Base-by-base conservation (phyloP, 2,888 invertebrate species). In the Lasioglossum vierecki region DNA sequence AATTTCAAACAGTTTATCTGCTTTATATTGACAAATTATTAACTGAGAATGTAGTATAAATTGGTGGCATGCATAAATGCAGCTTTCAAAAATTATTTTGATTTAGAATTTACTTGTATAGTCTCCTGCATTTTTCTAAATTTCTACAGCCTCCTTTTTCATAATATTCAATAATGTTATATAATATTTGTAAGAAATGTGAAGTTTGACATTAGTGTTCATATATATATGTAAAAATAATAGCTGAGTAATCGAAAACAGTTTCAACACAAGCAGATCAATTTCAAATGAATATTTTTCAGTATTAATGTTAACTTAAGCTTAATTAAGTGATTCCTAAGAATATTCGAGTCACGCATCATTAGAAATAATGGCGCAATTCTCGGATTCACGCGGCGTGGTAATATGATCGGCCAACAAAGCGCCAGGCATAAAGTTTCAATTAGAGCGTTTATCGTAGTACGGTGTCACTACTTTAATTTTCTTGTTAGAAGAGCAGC, bases 401-500 rank as follows among this genome's bases (percentile, higher is more conserved):
- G 22, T 18, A 35, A 9, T 4, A 13, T 39, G 66, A 22, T 30
- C 30, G 22, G 22, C 39, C 9, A 22, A 22, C 22, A 9, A 22
- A 22, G 8, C n/a, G 70, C n/a, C 70, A 41, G 39, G 11, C 3
- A 46, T 68, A 53, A 39, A 66, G 72, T 73, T 66, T 68, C 66
- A 70, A 80, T 74, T 9, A 26, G 5, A 53, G 22, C 18, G 30
- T 15, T 49, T 57, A 30, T 60, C 57, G 8, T 41, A 15, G 57
- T 71, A 75, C 66, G 26, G 26, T 46, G 57, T 63, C 35, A 44
- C 13, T 30, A 53, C 57, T 74, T 70, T 77, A 73, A 68, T 80
- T 71, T 71, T 26, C 77, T n/a, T 22, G 53, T 22, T 39, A 22
- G 76, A 18, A 71, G 75, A 80, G 72, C 79, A 53, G 6, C 22